phyloP scores from a whole-genome alignment of 2,797 vertebrate species.

The Hozukius guyotensis region DNA sequence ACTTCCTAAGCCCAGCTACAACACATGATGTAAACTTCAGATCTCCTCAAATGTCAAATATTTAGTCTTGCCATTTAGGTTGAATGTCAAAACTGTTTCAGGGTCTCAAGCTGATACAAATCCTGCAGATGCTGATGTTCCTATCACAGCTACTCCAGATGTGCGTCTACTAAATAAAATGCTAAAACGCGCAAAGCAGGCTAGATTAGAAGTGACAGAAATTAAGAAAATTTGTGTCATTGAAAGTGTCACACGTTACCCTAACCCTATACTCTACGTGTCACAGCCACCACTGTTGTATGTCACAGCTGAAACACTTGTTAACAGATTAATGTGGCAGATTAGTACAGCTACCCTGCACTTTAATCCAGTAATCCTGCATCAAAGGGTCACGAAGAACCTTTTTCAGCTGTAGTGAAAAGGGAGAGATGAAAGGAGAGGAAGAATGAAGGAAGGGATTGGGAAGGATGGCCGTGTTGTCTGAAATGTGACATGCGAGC shows the following conservation, averaged over 20 bases:
- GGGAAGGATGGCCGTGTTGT: conserved; percentile 33
- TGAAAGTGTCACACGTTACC: conserved; percentile 52
- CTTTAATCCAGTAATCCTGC: conserved; percentile 82
- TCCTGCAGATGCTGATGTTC: conserved; percentile 19
- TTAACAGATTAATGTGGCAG: conserved; percentile 77
- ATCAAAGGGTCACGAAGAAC: conserved; percentile 78
- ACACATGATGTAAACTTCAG: conserved; percentile 18
- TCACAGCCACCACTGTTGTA: conserved; percentile 56
- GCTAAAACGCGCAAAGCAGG: not conserved
- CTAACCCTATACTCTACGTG: conserved; percentile 48
- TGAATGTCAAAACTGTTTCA: conserved; percentile 27
- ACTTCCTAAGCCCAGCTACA: conserved; percentile 2
- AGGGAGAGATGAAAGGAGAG: conserved; percentile 58
- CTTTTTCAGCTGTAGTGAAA: conserved; percentile 50
- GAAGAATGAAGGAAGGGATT: conserved; percentile 44
- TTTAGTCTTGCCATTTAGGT: conserved; percentile 31
- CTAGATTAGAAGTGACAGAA: conserved; percentile 64
- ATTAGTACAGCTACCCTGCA: conserved; percentile 68
- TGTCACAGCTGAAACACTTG: conserved; percentile 74
- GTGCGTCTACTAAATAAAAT: not conserved
- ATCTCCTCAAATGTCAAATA: conserved; percentile 37
- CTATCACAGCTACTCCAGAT: conserved; percentile 44
- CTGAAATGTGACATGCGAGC: conserved; percentile 43
- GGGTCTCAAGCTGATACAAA: conserved; percentile 32
- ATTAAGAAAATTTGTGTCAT: conserved; percentile 34